Base-by-base conservation (phyloP, 2,113 vertebrate genomes). In the Neotoma lepida region DNA sequence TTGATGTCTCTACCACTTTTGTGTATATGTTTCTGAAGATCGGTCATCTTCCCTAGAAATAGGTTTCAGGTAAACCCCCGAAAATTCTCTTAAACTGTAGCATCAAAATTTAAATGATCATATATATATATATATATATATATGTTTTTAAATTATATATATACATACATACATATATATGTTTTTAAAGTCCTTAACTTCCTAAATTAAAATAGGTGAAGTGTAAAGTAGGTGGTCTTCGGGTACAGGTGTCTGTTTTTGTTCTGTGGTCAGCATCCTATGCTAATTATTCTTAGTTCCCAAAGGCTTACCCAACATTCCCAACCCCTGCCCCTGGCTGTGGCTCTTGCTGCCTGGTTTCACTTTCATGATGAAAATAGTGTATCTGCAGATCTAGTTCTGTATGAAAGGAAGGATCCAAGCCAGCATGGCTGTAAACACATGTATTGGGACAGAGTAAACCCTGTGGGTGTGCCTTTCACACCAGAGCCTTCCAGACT, bases 21-120 rank as follows among this genome's bases (percentile, higher is more conserved):
- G 4, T 35, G 39, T 6, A 82, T 88, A 15, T 85, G 14, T 78
- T 84, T 87, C 33, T 41, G 84, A 85, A 90, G 63, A 78, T 74
- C 41, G 66, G 3, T 93, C 94, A 54, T 80, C 51, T 41, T 84
- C 56, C 10, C 30, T 78, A 91, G 46, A 95, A 91, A 82, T 1
- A 89, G 26, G 76, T 93, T 46, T n/a, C 82, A 15, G n/a, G 9
- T 56, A 81, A 39, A 51, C 51, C 56, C 81, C 3, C 51, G 61
- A 71, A 68, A 66, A 41, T 68, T 88, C 39, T 86, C 88, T 89
- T 87, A 90, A 95, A 87, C 51, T 88, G 0, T 78, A 46, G 8
- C 71, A 86, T 86, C 66, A 96, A 54, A 91, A 89, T 90, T 88
- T 80, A 95, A 90, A 35, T 80, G 14, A 88, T 20, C 30, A 12